Percentiles rank a stretch among this genome's conserved stretches.
Evolutionary conservation across 2,888 invertebrate genomes (phyloP).

Genomic region (Taenaris catops): DNA sequence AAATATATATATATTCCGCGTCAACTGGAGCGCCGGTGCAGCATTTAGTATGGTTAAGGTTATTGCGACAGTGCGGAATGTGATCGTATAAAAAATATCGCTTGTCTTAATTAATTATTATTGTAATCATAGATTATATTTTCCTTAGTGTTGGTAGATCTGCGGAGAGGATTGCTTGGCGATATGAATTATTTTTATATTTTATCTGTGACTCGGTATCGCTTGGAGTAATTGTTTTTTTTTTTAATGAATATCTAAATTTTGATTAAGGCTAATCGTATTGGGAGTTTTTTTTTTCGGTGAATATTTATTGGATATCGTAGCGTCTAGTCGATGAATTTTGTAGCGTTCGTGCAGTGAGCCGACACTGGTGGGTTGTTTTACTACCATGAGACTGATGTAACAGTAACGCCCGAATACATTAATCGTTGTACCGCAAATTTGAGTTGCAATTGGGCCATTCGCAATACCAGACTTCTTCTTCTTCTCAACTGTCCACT

Average conservation of each 20-base stretch:
- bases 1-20: conserved; percentile 37
- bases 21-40: conserved; percentile 40
- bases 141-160: conserved; percentile 50
- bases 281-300: conserved; percentile 42
- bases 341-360: no score
- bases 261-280: conserved; percentile 36
- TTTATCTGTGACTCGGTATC: conserved; percentile 33
- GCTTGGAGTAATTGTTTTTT: conserved; percentile 69
- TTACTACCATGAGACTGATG: conserved; percentile 55
- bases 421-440: conserved; percentile 41
- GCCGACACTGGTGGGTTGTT: no score
- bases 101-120: conserved; percentile 52
- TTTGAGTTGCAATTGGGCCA: conserved; percentile 53
- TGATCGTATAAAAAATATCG: conserved; percentile 60
- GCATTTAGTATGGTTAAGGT: conserved; percentile 56
- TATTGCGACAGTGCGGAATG: conserved; percentile 53
- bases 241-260: conserved; percentile 46
- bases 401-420: conserved; percentile 35
- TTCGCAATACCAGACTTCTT: conserved; percentile 60
- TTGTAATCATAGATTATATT: conserved; percentile 56
- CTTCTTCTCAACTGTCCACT: neutral
- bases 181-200: conserved; percentile 46
- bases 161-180: conserved; percentile 56
- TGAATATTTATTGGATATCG: conserved; percentile 60
- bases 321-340: conserved; percentile 67